Evolutionary conservation across 2,888 invertebrate genomes (phyloP).

Genomic region (Habroteleia sp.): DNA sequence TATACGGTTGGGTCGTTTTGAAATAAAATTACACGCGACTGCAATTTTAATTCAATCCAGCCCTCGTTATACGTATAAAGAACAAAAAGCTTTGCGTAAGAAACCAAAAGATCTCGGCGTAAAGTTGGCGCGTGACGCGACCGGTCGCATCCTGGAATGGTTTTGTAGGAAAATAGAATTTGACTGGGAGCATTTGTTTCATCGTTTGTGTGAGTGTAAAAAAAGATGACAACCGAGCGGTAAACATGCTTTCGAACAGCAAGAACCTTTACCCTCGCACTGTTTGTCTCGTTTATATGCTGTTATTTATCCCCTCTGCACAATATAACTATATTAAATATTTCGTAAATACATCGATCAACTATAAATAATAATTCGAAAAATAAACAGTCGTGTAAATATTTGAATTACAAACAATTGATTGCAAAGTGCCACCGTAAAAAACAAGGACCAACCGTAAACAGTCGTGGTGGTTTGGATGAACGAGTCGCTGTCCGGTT

Average conservation of each 20-base stretch:
- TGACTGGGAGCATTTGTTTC: constrained; percentile 18
- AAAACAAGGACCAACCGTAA: constrained; percentile 34
- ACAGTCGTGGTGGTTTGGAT: constrained; percentile 29
- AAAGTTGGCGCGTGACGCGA: constrained; percentile 18
- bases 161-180: constrained; percentile 49
- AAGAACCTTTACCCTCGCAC: constrained; percentile 28
- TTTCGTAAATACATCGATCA: constrained; percentile 5
- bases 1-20: too few relatives aligned
- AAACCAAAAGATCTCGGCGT: constrained; percentile 22
- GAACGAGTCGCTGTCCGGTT: too few relatives aligned
- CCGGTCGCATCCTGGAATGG: constrained; percentile 12
- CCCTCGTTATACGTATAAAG: too few relatives aligned
- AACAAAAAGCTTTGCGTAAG: too few relatives aligned
- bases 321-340: constrained; percentile 30
- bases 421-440: constrained; percentile 39
- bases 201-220: neutral
- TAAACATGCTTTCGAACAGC: constrained; percentile 42
- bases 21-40: too few relatives aligned
- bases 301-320: constrained; percentile 1
- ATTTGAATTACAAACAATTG: constrained; percentile 32
- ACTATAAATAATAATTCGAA: constrained; percentile 37
- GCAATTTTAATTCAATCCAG: too few relatives aligned
- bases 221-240: constrained; percentile 24
- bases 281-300: too few relatives aligned
- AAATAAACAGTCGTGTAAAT: constrained; percentile 52